phyloP scores from a whole-genome alignment of 2,888 invertebrate species.

The Tachystola acroxantha region DNA sequence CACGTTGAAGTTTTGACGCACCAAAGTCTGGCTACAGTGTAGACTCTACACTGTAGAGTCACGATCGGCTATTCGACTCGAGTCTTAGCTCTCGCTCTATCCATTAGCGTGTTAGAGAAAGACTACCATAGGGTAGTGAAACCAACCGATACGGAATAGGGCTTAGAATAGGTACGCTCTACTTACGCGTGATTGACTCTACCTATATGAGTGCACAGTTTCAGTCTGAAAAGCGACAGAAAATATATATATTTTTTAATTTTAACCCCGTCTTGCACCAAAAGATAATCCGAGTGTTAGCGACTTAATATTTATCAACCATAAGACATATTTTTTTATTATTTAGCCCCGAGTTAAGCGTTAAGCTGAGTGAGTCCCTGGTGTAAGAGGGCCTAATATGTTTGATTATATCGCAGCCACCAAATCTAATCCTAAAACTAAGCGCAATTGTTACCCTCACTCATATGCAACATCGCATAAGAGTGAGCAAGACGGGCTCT shows the following conservation, averaged over 20 bases:
- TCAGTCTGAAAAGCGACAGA: neutral
- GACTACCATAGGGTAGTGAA: neutral
- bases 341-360: no score
- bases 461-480: no score
- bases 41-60: neutral
- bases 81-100: slow-evolving; percentile 2
- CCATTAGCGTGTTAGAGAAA: neutral
- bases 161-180: neutral
- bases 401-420: no score
- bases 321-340: no score
- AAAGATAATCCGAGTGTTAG: no score
- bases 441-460: no score
- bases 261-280: no score
- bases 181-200: neutral
- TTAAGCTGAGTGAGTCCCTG: no score
- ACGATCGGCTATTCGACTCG: neutral
- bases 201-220: neutral
- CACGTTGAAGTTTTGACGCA: slow-evolving; percentile 6
- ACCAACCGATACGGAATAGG: neutral
- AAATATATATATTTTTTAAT: neutral
- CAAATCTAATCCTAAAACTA: no score
- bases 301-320: no score
- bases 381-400: no score
- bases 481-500: no score
- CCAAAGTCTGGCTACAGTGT: slow-evolving; percentile 1